Evolutionary conservation across 2,113 vertebrate species (phyloP).

Genomic region (Heliornis fulica): DNA sequence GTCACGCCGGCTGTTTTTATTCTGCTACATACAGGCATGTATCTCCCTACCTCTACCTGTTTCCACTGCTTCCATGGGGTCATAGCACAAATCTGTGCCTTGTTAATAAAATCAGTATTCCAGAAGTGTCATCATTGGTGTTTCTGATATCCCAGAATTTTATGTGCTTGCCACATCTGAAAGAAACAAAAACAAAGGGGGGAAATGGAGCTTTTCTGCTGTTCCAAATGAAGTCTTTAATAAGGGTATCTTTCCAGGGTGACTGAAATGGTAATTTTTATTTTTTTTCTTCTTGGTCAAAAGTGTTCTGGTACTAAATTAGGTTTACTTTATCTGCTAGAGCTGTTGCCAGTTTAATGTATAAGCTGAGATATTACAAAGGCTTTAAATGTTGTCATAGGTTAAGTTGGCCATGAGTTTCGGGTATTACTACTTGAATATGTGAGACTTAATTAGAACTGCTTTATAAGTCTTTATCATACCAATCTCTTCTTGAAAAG

Average conservation of each 20-base stretch:
- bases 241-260: not conserved
- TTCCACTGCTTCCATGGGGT: not conserved
- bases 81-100: not conserved
- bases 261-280: not conserved
- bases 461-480: not conserved
- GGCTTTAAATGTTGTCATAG: not conserved
- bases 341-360: not conserved
- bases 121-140: not conserved
- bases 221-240: not conserved
- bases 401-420: not conserved
- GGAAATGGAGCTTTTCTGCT: not conserved
- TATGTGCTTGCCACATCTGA: not conserved
- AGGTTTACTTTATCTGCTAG: not conserved
- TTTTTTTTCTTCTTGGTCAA: not conserved
- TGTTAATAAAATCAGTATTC: not conserved
- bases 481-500: slow-evolving; percentile 39
- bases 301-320: not conserved
- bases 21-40: not conserved
- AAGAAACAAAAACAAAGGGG: not conserved
- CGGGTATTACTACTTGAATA: not conserved
- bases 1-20: not conserved
- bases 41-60: not conserved
- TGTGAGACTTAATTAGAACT: slow-evolving; percentile 44
- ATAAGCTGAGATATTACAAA: not conserved
- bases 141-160: not conserved